Conservation (phyloP, 1,140 invertebrate genomes). For the Drosophila yakuba region DNA sequence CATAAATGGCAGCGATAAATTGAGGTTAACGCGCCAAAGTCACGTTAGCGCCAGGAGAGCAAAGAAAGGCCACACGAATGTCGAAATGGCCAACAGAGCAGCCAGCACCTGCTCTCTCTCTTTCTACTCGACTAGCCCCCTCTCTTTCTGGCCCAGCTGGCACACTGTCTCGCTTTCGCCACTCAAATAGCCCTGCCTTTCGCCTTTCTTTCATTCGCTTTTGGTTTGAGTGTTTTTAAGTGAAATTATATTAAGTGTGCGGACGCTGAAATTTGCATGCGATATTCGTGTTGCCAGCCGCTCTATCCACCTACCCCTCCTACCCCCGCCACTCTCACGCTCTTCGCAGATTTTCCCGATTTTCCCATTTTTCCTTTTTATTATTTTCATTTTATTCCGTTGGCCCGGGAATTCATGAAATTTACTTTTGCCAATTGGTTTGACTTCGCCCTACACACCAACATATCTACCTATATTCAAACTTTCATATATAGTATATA, state of each 20-base stretch:
- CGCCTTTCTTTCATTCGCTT: not conserved
- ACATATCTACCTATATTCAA: no score
- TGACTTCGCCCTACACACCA: not conserved
- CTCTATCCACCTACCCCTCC: conserved; percentile 1
- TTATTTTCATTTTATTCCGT: conserved; percentile 11
- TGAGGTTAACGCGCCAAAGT: conserved; percentile 81
- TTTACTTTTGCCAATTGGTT: conserved; percentile 44
- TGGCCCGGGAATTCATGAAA: conserved; percentile 34
- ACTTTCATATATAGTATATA: not conserved
- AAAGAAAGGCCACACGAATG: conserved; percentile 49
- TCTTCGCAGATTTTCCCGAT: conserved; percentile 24
- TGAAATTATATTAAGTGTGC: conserved; percentile 82
- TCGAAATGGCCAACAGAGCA: conserved; percentile 44
- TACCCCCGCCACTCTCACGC: not conserved
- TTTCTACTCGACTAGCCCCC: not conserved
- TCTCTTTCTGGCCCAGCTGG: not conserved
- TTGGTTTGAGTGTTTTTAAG: conserved; percentile 58
- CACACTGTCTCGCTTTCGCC: no score
- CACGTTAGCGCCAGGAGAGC: conserved; percentile 64
- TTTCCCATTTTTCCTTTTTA: conserved; percentile 2
- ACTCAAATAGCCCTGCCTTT: not conserved
- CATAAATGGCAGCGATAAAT: conserved; percentile 81
- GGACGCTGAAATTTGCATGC: conserved; percentile 78
- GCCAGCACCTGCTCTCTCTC: not conserved
- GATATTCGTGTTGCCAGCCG: conserved; percentile 62